Evolutionary conservation across 2,797 vertebrate species (phyloP).

Genomic region (Pseudochirops corinnae): DNA sequence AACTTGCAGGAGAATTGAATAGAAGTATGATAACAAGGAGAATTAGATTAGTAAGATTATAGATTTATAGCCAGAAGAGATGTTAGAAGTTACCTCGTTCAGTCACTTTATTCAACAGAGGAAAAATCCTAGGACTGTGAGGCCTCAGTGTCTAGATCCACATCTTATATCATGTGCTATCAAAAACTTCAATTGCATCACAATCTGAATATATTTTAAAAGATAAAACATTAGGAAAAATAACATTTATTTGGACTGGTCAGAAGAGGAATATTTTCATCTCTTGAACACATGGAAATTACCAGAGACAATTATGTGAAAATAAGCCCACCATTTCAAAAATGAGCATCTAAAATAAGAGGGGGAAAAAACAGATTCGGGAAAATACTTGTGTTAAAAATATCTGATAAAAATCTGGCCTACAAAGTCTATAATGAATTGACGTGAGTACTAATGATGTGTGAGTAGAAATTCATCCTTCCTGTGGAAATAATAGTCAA

Average conservation of each 20-base stretch:
- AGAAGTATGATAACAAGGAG: background rate
- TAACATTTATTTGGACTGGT: background rate
- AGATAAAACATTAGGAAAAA: background rate
- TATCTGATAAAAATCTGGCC: background rate
- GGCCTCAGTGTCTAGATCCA: background rate
- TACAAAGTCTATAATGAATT: background rate
- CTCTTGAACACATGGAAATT: no score
- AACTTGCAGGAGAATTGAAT: background rate
- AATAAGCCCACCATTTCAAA: background rate
- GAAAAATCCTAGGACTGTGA: background rate
- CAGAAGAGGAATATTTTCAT: background rate
- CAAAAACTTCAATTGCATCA: background rate
- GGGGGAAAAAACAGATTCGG: background rate
- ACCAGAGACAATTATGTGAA: background rate
- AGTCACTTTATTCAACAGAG: background rate
- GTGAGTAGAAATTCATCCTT: background rate
- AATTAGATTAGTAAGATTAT: background rate
- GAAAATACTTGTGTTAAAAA: background rate
- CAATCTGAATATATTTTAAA: background rate
- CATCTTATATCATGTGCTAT: background rate
- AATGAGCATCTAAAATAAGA: background rate
- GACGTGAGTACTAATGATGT: background rate
- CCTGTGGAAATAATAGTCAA: background rate
- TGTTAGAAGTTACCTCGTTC: background rate
- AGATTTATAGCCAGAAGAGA: background rate